Percentiles rank a stretch among this genome's conserved stretches.
Evolutionary conservation across 2,113 vertebrate genomes (phyloP).

Genomic region (Sinocyclocheilus grahami): DNA sequence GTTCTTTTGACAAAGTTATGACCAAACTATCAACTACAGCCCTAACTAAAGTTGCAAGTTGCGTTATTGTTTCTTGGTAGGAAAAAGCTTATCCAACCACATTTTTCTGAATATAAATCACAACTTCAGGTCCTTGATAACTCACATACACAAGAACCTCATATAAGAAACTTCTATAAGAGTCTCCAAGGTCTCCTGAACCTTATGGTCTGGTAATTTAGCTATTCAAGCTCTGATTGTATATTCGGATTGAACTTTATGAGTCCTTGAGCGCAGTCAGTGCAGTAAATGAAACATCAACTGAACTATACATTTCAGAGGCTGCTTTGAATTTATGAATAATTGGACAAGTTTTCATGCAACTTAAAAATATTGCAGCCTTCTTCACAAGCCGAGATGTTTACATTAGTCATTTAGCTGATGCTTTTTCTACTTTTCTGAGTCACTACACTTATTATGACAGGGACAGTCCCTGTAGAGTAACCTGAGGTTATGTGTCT

Average conservation of each 20-base stretch:
- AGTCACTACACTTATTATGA: neutral
- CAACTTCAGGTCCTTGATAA: neutral
- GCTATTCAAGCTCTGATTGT: slow-evolving; percentile 15
- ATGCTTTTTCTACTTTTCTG: neutral
- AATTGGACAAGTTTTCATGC: neutral
- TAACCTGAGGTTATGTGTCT: neutral
- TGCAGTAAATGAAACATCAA: slow-evolving; percentile 23
- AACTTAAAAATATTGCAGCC: neutral
- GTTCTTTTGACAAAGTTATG: neutral
- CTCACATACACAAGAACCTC: neutral
- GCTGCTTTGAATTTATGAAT: neutral
- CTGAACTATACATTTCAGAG: neutral
- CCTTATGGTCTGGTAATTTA: neutral
- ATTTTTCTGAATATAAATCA: neutral
- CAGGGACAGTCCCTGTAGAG: neutral
- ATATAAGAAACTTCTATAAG: neutral
- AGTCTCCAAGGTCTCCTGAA: neutral
- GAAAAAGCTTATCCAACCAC: neutral
- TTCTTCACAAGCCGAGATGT: neutral
- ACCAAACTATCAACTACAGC: neutral
- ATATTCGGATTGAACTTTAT: slow-evolving; percentile 33
- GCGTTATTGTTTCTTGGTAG: neutral
- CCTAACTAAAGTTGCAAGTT: neutral
- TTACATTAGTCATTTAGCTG: neutral
- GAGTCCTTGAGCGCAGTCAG: slow-evolving; percentile 4